These are phyloP conservation scores for Noctilio leporinus DNA, from an alignment of 2,113 vertebrate species.

Conservation along the genomic window DNA sequence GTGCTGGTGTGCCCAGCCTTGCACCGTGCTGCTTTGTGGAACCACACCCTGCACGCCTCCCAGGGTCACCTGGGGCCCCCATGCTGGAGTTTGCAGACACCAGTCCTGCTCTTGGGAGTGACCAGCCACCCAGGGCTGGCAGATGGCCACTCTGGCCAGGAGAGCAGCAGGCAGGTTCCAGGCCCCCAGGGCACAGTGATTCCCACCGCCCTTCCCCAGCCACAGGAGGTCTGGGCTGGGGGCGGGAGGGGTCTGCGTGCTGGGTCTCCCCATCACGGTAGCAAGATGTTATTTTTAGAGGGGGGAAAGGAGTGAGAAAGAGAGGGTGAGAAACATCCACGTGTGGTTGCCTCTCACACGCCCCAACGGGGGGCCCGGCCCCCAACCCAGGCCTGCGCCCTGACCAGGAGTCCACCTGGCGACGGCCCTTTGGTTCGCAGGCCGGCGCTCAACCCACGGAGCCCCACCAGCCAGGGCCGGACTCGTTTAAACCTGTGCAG, in stretches of 20 bases:
- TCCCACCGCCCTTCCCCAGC: accelerated
- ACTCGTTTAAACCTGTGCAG: too few relatives aligned
- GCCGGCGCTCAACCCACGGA: too few relatives aligned
- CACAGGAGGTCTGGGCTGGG: background rate
- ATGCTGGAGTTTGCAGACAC: background rate
- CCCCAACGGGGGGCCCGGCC: too few relatives aligned
- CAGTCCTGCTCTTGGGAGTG: background rate
- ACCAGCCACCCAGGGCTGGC: background rate
- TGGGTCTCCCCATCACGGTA: background rate
- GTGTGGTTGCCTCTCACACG: too few relatives aligned
- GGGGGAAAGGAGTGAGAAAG: too few relatives aligned
- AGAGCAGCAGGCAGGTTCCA: background rate
- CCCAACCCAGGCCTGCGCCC: too few relatives aligned
- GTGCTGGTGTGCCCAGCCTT: background rate
- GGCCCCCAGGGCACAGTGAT: accelerated
- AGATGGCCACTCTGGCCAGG: background rate
- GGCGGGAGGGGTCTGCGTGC: background rate
- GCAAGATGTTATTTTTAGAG: background rate
- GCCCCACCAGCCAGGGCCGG: too few relatives aligned
- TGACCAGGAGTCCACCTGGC: too few relatives aligned
- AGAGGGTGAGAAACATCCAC: too few relatives aligned
- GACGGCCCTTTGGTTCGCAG: too few relatives aligned
- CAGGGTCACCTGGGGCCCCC: accelerated
- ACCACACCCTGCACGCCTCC: too few relatives aligned
- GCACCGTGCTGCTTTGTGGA: background rate